Percentiles rank a stretch among this genome's conserved stretches.
These are phyloP conservation scores for Prionchulus punctatus DNA, from an alignment of 2,888 invertebrate genomes.

Conservation along the genomic window DNA sequence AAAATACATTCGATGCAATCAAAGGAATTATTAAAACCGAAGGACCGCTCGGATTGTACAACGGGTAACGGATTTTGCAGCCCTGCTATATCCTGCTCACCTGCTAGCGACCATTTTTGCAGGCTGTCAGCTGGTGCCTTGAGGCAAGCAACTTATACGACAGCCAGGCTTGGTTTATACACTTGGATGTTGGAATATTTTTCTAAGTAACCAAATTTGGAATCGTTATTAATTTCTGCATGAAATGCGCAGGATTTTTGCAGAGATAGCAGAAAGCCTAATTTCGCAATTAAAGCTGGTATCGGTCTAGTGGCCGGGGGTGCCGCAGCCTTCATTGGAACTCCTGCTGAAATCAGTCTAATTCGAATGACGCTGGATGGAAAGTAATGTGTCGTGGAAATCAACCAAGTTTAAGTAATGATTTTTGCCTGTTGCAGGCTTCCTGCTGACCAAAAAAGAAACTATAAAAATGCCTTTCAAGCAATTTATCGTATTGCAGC, in stretches of 20 bases:
- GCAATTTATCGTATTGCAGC: slow-evolving; percentile 60
- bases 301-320: slow-evolving; percentile 74
- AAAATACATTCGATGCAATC: slow-evolving; percentile 65
- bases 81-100: too few species aligned
- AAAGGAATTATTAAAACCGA: slow-evolving; percentile 64
- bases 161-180: slow-evolving; percentile 82
- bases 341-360: slow-evolving; percentile 87
- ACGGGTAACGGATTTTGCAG: too few species aligned
- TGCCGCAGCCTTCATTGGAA: slow-evolving; percentile 80
- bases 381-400: slow-evolving; percentile 31
- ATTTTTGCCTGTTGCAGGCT: slow-evolving; percentile 46
- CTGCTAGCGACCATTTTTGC: too few species aligned
- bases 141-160: slow-evolving; percentile 94
- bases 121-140: slow-evolving; percentile 41
- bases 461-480: slow-evolving; percentile 80
- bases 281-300: slow-evolving; percentile 58
- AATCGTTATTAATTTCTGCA: too few species aligned
- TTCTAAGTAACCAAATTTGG: too few species aligned
- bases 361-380: slow-evolving; percentile 98
- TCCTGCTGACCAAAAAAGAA: slow-evolving; percentile 67
- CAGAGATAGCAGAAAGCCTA: slow-evolving; percentile 51
- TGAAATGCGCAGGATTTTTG: too few species aligned
- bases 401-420: background rate
- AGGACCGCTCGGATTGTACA: slow-evolving; percentile 68
- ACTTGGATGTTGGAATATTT: slow-evolving; percentile 64